Evolutionary conservation across 2,113 vertebrate species (phyloP).

Genomic region (Nesoenas mayeri): DNA sequence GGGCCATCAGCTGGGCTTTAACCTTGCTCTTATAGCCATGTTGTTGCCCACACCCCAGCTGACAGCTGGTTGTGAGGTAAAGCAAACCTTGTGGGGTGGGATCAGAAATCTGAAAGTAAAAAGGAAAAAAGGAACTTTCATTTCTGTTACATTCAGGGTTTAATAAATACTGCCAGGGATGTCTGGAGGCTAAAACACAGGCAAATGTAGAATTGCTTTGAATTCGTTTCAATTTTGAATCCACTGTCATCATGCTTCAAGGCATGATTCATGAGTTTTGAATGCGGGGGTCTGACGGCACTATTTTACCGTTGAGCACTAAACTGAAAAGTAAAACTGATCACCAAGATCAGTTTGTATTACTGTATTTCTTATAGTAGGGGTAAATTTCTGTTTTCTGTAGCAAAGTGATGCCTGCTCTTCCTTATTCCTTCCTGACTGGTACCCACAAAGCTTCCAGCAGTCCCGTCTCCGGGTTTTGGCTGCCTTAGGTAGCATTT

Average conservation of each 20-base stretch:
- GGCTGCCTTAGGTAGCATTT: constrained; percentile 15
- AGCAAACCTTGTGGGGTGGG: neutral
- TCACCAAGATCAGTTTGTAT: neutral
- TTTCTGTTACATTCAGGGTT: neutral
- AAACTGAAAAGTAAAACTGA: neutral
- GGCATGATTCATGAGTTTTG: neutral
- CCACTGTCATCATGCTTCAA: neutral
- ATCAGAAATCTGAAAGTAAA: neutral
- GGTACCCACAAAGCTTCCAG: neutral
- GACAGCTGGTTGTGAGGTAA: neutral
- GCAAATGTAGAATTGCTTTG: neutral
- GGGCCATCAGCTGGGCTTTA: neutral
- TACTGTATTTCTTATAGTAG: fast-evolving
- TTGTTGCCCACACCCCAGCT: fast-evolving
- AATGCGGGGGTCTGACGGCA: fast-evolving
- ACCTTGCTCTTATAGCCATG: neutral
- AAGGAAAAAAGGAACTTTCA: neutral
- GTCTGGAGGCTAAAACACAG: neutral
- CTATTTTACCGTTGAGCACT: neutral
- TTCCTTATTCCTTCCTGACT: neutral
- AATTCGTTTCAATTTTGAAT: neutral
- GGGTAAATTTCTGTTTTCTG: neutral
- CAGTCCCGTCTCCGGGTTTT: neutral
- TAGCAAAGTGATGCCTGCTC: neutral
- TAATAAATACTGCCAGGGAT: neutral